Evolutionary conservation across 2,113 vertebrate genomes (phyloP), one percentile per base, ranked within the genome.

Genomic region (Myiagra hebetior): DNA sequence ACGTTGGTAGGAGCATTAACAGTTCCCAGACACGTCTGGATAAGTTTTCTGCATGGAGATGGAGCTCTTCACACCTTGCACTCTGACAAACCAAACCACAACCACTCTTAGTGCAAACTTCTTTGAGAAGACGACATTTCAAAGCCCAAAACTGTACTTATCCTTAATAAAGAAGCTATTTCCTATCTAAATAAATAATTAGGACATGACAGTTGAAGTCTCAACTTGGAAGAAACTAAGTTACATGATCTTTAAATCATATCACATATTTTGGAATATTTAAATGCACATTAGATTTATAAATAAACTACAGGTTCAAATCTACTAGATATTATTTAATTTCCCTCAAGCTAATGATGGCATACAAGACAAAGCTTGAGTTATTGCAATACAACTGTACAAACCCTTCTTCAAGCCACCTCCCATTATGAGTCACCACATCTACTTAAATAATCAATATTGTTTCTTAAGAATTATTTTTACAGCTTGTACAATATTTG

Each of bases 21-120:
- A 99, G 98, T 95, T 99, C 99, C 99, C 99, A 99, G 27, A 99
- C 99, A 42, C 99, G 98, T 5, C 99, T 98, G 46, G 99, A 99
- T 62, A 99, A 98, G 80, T 99, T 99, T 97, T 99, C 99, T 22
- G 99, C 99, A 2, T 99, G 99, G 95, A 99, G 99, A 97, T 99
- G 99, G 65, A 99, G 98, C 95, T 99, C 99, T 98, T 99, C 99
- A 87, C 99, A 99, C 65, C 98, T 99, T 50, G 98, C 95, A 59
- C 98, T 99, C 99, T 99, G 94, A 95, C 9, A 98, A 95, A 91
- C 6, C 95, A 94, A 6, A 88, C 22, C 74, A 98, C 28, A 93
- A 93, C 22, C 70, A 74, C 56, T 69, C 21, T 57, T 75, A 91
- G 2, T 53, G 62, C 19, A 17, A 91, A 27, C 6, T 73, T 82